Base-by-base conservation (phyloP, 2,888 invertebrate genomes). In the Acanthosoma haemorrhoidale region DNA sequence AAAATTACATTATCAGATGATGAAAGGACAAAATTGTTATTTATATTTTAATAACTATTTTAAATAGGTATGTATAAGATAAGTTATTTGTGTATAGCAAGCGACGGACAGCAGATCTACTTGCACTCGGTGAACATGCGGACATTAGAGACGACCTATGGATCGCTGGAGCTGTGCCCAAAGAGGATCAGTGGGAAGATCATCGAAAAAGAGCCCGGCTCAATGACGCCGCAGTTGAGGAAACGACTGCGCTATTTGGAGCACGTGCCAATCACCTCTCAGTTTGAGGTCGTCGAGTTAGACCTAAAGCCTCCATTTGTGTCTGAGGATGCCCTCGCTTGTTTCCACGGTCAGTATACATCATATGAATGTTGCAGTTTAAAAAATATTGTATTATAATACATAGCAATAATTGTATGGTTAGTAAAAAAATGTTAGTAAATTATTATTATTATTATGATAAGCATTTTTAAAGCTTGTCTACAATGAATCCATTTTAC, bases 91-190 rank as follows among this genome's bases (percentile, higher is more conserved):
- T n/a, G n/a, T n/a, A 75, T 80, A 91, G 94, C 94, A 74, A 85
- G 86, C 51, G 94, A 95, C 80, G 96, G 96, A 0, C 96, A 96
- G 80, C 92, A 94, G 79, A 87, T 96, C 68, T 98, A 92, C 80
- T 82, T 97, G 72, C 92, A 96, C 80, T 89, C 92, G 13, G 81
- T 97, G 76, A 97, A 97, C 80, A 90, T 92, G 8, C 89, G 91
- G 72, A 91, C 96, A 86, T 80, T 98, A 76, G 90, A 92, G 77
- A 86, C 88, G 70, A 89, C 92, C 70, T 96, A 94, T 82, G 94
- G 94, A 6, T 85, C 86, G 6, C 81, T 96, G 71, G 89, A 91
- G 70, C 83, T 86, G 68, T 90, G 91, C 68, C 96, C 97, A 43
- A 83, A 81, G 13, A 21, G 34, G 2, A 84, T 97, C 67, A 84